Conservation (phyloP, 2,888 invertebrate genomes). For the Alsophila aescularia region DNA sequence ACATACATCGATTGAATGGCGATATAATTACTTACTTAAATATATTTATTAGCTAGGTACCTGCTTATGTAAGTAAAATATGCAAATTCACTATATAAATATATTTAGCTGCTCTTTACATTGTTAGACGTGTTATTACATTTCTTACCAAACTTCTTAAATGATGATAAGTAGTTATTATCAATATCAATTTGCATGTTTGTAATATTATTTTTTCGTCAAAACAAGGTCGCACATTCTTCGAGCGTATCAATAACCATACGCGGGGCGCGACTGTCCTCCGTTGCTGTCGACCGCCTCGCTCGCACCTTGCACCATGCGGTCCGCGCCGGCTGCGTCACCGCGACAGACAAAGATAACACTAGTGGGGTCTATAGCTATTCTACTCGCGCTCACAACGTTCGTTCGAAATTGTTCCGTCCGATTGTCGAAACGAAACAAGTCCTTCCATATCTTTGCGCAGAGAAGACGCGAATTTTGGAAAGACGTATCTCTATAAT, state of each 20-base stretch:
- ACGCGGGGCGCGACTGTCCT: neutral
- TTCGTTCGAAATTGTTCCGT: neutral
- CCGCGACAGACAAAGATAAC: constrained; percentile 10
- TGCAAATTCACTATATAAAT: too few species aligned
- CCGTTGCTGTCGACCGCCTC: too few species aligned
- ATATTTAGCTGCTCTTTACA: too few species aligned
- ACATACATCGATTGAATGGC: too few species aligned
- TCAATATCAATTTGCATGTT: too few species aligned
- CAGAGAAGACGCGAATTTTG: constrained; percentile 7
- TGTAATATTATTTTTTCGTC: neutral
- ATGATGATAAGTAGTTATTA: too few species aligned
- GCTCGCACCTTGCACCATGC: neutral
- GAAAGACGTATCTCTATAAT: neutral
- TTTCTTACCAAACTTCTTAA: too few species aligned
- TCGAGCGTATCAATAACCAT: neutral
- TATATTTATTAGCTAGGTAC: too few species aligned
- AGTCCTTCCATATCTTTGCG: neutral
- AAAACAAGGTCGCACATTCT: constrained; percentile 9
- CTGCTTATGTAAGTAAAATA: too few species aligned
- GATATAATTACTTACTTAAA: too few species aligned
- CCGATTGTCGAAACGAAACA: neutral
- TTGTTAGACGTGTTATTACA: too few species aligned
- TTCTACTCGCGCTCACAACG: constrained; percentile 4
- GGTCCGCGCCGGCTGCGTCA: constrained; percentile 11
- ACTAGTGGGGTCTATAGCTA: neutral